phyloP scores from a whole-genome alignment of 2,797 vertebrate genomes.

The Eulemur rubriventer region DNA sequence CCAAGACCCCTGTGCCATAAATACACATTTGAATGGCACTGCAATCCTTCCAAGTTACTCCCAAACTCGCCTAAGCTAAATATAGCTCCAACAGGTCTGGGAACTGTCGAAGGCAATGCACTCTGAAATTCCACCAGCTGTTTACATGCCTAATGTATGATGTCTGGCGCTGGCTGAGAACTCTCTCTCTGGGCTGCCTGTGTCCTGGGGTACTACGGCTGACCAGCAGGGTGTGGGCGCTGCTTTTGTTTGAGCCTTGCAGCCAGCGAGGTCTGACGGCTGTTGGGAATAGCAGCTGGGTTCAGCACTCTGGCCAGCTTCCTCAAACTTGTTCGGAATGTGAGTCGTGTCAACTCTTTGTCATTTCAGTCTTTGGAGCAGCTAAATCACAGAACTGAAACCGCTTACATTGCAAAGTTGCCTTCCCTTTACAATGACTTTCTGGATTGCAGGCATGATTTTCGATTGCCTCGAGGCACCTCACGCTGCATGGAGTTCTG shows the following conservation, averaged over 20 bases:
- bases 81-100: constrained; percentile 60
- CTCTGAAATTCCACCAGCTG: constrained; percentile 47
- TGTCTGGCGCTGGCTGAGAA: neutral
- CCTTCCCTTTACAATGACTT: neutral
- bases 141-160: constrained; percentile 16
- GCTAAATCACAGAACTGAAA: neutral
- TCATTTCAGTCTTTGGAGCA: neutral
- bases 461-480: neutral
- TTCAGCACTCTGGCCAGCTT: constrained; percentile 78
- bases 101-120: neutral
- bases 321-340: neutral
- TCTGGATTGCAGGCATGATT: neutral
- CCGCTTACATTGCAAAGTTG: neutral
- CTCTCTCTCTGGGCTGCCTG: neutral
- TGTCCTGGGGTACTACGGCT: neutral
- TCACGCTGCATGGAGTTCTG: neutral
- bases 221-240: neutral
- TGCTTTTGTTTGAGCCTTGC: neutral
- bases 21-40: constrained; percentile 49
- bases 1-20: constrained; percentile 30
- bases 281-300: neutral
- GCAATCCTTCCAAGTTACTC: constrained; percentile 24
- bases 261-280: neutral
- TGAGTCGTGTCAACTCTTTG: neutral
- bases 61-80: constrained; percentile 63